Base-by-base conservation (phyloP, 2,113 vertebrate genomes). In the Grallaria varia region DNA sequence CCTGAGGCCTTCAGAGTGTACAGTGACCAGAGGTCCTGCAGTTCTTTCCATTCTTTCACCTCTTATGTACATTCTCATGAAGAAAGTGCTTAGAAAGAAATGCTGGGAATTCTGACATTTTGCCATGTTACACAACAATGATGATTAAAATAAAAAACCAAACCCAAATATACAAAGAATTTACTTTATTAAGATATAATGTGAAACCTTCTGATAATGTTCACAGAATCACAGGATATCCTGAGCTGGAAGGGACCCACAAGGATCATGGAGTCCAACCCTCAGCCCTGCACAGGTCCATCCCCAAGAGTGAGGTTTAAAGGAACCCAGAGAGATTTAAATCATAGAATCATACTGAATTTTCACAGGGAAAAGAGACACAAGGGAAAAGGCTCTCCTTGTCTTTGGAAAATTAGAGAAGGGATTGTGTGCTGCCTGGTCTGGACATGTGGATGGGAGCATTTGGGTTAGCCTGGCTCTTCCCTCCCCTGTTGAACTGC, bases 11-110 rank as follows among this genome's bases (percentile, higher is more conserved):
- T 96, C 63, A 82, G 92, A 93, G 91, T 91, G 80, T 66, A 67
- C 93, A 95, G 47, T 49, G 84, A 90, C 89, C 97, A 95, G 89
- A 97, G 92, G 95, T 96, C 89, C 92, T 92, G 5, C 93, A 88
- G 89, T 95, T 97, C 91, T 91, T 96, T 96, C 94, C 91, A 93
- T 96, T 97, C 92, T 90, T 97, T 97, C 95, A 93, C 82, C 84
- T 93, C 96, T 95, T 60, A 79, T 25, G 79, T 69, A 62, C 95
- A 25, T 92, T 95, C 91, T 59, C 39, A 62, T 59, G 88, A 90
- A 92, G 86, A 80, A 96, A 90, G 89, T 3, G 50, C 84, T 93
- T 91, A 3, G 2, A 58, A 82, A 96, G 71, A 82, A 97, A 97
- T 91, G 50, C 74, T 22, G 92, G 83, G 69, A 96, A 96, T 92